Evolutionary conservation across 64 coral and sea anemone species (phyloP).

Genomic region (Montipora foliosa): DNA sequence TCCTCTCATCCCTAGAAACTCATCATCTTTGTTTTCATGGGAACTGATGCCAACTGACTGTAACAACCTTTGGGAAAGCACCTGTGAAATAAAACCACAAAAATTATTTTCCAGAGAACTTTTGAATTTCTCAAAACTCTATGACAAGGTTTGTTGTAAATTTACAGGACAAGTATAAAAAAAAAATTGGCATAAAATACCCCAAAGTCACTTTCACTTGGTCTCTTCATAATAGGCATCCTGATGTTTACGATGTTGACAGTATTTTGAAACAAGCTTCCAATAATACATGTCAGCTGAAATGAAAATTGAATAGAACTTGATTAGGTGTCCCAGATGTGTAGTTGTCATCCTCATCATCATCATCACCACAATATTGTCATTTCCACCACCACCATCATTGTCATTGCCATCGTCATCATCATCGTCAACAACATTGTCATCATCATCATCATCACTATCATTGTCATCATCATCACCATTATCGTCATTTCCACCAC

Average conservation of each 20-base stretch:
- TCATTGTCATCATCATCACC: no score
- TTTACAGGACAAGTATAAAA: neutral
- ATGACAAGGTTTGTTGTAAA: no score
- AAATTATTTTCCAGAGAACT: neutral
- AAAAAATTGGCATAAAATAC: neutral
- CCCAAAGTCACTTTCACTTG: neutral
- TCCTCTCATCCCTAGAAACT: conserved; percentile 11
- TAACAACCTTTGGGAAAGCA: conserved; percentile 47
- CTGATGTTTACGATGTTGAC: conserved; percentile 83
- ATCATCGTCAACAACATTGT: no score
- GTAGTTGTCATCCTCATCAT: no score
- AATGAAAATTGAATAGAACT: conserved; percentile 12
- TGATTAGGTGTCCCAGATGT: neutral
- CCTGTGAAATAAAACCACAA: conserved; percentile 18
- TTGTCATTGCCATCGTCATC: no score
- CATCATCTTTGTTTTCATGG: conserved; percentile 29
- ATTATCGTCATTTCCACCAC: no score
- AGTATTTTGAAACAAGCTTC: conserved; percentile 93
- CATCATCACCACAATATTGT: no score
- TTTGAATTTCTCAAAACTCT: no score
- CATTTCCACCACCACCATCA: no score
- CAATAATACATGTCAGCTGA: conserved; percentile 82
- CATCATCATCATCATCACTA: no score
- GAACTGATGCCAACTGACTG: conserved; percentile 67
- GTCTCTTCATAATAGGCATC: conserved; percentile 36